phyloP scores from a whole-genome alignment of 2,888 invertebrate genomes.

The Eupithecia centaureata region DNA sequence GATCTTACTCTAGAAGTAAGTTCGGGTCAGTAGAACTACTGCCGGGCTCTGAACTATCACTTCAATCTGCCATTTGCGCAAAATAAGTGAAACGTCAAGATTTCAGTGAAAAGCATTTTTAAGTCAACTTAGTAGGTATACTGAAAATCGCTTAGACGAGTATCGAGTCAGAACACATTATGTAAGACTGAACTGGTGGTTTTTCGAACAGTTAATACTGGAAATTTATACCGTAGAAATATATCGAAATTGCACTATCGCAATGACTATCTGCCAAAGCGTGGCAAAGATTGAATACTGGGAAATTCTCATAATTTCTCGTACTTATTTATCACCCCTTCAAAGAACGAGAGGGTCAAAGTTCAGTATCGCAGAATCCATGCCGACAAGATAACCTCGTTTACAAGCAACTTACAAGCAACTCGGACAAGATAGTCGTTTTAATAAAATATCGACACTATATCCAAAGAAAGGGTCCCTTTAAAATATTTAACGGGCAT shows the following conservation, averaged over 20 bases:
- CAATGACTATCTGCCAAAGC: background rate
- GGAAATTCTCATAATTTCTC: background rate
- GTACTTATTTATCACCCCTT: background rate
- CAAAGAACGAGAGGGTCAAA: background rate
- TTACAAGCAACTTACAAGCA: constrained; percentile 35
- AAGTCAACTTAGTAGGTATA: background rate
- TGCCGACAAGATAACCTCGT: constrained; percentile 17
- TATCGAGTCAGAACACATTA: background rate
- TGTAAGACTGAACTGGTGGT: background rate
- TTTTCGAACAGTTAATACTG: background rate
- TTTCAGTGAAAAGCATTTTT: background rate
- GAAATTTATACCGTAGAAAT: background rate
- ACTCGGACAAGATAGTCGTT: constrained; percentile 48
- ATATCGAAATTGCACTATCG: background rate
- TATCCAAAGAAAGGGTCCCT: constrained; percentile 59
- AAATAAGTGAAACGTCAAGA: background rate
- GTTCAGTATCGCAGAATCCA: background rate
- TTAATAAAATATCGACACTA: constrained; percentile 66
- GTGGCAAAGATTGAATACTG: background rate
- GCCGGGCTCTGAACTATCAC: background rate
- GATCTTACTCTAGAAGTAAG: background rate
- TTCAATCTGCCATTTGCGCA: background rate
- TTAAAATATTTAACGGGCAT: constrained; percentile 70
- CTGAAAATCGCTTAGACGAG: background rate
- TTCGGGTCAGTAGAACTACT: background rate